Evolutionary conservation across 2,888 invertebrate species (phyloP), one percentile per base, ranked within the genome.

Genomic region (Cheilosia grossa): DNA sequence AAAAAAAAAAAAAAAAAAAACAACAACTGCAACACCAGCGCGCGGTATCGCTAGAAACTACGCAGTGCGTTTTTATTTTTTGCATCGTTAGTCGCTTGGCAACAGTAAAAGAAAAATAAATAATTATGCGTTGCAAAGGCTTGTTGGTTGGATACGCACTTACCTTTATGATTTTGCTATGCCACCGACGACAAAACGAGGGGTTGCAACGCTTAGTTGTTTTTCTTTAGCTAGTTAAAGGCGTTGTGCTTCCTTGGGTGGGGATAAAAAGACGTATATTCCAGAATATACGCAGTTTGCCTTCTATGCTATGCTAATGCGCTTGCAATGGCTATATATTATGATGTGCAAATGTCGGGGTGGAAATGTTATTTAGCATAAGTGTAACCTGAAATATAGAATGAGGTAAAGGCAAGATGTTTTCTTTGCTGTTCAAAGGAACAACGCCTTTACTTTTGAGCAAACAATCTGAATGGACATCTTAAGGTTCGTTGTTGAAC

Each of bases 101-200:
- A 85, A 85, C 75, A 72, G 81, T 33, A 44, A 42, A 85, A 75
- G 72, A 67, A 85, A 66, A 33, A 44, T 44, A 44, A 40, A 59
- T 27, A 72, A 70, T 77, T 75, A 56, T 81, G 81, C 81, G 85
- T 85, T 66, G 63, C 63, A 77, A 72, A 80, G 74, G 61, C 63
- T 74, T n/a, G n/a, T 74, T 44, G 51, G 19, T 58, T 72, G 77
- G 61, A 73, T 82, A 79, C 79, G 80, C 80, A 85, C 80, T 85
- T 85, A 80, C 75, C 66, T 74, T 27, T 59, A 30, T 44, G 58
- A 78, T 33, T 69, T 61, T 59, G 30, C 49, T 72, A 63, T 64
- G 37, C 42, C 42, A 44, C 37, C 21, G 44, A 56, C 54, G 56
- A n/a, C 53, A 51, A 49, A 44, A n/a, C 7, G 42, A 42, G 61